phyloP scores from a whole-genome alignment of 2,888 invertebrate species.

The Heliconius aoede region DNA sequence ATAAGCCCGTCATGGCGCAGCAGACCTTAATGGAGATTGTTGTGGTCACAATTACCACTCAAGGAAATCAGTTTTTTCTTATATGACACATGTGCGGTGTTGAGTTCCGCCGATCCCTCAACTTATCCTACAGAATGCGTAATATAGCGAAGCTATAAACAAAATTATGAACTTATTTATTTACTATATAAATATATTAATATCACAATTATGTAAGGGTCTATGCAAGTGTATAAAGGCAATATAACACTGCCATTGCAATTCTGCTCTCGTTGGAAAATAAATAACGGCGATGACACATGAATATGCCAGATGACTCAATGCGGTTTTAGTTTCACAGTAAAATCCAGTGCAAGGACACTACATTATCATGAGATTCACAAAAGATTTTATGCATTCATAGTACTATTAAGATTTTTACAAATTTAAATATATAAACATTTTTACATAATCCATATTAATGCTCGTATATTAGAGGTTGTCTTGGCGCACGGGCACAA shows the following conservation, averaged over 20 bases:
- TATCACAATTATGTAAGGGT: conserved; percentile 7
- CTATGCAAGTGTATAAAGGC: conserved; percentile 4
- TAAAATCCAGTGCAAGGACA: conserved; percentile 27
- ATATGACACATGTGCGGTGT: background rate
- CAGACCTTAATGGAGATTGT: background rate
- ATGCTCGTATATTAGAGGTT: too few relatives aligned
- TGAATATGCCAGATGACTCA: conserved; percentile 36
- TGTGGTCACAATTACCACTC: background rate
- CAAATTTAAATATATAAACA: background rate
- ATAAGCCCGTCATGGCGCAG: background rate
- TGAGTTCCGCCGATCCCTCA: background rate
- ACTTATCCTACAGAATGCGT: background rate
- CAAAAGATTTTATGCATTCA: conserved; percentile 18
- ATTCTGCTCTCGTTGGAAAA: conserved; percentile 3
- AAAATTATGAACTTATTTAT: background rate
- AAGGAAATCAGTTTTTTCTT: background rate
- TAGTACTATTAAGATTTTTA: background rate
- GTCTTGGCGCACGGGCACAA: too few relatives aligned
- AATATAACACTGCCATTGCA: conserved; percentile 3
- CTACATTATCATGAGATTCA: conserved; percentile 22
- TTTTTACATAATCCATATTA: background rate
- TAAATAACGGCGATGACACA: conserved; percentile 36
- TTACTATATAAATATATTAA: too few relatives aligned
- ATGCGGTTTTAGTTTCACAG: conserved; percentile 6
- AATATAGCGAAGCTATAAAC: background rate